A percentile compares a stretch with the other conserved stretches of the same genome.
Conservation (phyloP, 1,140 invertebrate species). For the Drosophila carrolli region DNA sequence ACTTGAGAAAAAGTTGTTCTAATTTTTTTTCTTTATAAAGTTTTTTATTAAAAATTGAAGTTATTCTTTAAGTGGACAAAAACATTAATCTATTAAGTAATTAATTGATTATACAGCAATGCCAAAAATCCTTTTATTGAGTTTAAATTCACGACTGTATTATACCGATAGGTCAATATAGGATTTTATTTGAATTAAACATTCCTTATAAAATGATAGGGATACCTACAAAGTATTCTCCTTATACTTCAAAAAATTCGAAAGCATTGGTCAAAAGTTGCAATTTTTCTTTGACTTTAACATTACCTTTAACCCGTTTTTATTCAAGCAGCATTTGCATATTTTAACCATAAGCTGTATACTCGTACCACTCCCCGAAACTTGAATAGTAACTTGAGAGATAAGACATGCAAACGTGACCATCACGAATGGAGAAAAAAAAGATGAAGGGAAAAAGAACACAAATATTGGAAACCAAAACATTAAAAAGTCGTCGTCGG, state of each 20-base stretch:
- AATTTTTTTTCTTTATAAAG: too few species aligned
- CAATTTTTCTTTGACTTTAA: background rate
- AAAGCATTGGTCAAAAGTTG: background rate
- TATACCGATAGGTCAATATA: too few species aligned
- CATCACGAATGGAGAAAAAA: slow-evolving; percentile 33
- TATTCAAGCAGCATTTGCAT: slow-evolving; percentile 43
- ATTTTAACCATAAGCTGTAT: slow-evolving; percentile 33
- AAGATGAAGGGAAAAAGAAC: slow-evolving; percentile 8
- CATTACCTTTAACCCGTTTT: slow-evolving; percentile 17
- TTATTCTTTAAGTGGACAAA: too few species aligned
- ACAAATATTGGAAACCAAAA: slow-evolving; percentile 7
- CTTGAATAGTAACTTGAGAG: slow-evolving; percentile 56
- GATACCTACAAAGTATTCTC: too few species aligned
- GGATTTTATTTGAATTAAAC: too few species aligned
- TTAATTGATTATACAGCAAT: too few species aligned
- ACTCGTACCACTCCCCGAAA: slow-evolving; percentile 25
- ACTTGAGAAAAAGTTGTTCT: too few species aligned
- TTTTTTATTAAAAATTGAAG: too few species aligned
- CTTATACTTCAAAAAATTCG: background rate
- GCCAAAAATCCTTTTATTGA: too few species aligned
- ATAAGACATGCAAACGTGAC: slow-evolving; percentile 66
- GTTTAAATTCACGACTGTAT: too few species aligned
- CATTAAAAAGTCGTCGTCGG: slow-evolving; percentile 7
- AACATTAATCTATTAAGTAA: too few species aligned
- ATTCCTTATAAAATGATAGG: too few species aligned